phyloP scores from a whole-genome alignment of 1,140 invertebrate genomes.

The Orius insidiosus region DNA sequence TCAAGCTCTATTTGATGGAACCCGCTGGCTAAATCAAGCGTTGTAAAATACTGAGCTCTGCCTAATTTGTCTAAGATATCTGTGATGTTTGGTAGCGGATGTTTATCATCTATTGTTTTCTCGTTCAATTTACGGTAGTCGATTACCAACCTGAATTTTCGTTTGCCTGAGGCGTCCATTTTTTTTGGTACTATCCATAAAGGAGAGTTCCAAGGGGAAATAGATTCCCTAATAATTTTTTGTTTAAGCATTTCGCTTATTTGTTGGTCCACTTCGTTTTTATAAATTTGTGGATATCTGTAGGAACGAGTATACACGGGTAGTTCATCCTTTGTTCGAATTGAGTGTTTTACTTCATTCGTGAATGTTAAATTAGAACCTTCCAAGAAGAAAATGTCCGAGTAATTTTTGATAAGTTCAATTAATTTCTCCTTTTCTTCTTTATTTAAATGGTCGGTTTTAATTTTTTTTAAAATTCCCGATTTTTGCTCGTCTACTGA shows the following conservation, averaged over 20 bases:
- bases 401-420: neutral
- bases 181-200: constrained; percentile 19
- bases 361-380: neutral
- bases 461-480: neutral
- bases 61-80: constrained; percentile 2
- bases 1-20: constrained; percentile 23
- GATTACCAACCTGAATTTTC: constrained; percentile 18
- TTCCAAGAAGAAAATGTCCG: neutral
- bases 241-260: constrained; percentile 18
- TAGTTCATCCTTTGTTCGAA: constrained; percentile 15
- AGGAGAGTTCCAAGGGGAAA: constrained; percentile 15
- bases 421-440: neutral
- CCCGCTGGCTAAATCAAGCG: constrained; percentile 17
- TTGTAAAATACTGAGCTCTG: constrained; percentile 16
- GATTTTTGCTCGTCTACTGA: neutral
- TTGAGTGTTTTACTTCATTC: constrained; percentile 21
- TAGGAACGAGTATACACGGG: constrained; percentile 23
- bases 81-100: constrained; percentile 3
- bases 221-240: constrained; percentile 10
- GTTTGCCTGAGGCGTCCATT: constrained; percentile 14
- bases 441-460: neutral
- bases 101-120: constrained; percentile 7
- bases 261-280: constrained; percentile 24
- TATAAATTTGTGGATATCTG: constrained; percentile 23
- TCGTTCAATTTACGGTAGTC: constrained; percentile 21